Base-by-base conservation (phyloP, 2,797 vertebrate genomes). In the Furcifer pardalis region DNA sequence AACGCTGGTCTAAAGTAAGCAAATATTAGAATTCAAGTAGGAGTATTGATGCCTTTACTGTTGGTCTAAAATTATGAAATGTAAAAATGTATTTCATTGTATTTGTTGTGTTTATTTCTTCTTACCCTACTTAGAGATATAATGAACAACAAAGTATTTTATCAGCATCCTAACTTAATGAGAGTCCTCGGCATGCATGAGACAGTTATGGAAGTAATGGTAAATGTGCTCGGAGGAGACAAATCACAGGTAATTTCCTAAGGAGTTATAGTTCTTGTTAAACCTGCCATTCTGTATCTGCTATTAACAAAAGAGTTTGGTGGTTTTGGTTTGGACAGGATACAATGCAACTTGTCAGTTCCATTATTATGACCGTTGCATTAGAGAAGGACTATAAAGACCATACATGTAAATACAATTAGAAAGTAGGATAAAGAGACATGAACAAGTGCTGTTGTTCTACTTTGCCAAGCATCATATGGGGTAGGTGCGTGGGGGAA, bases 101-200 rank as follows among this genome's bases (percentile, higher is more conserved):
- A 74, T 25, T 68, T 84, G 27, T 85, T 68, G 13, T n/a, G 49
- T 65, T 56, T 56, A 0, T 25, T 46, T 7, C 78, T 84, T 49
- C 85, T 49, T 86, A n/a, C 81, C 15, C 1, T 6, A 86, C 88
- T 69, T 92, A 99, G 99, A 75, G 98, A 99, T 93, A 99, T 99
- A 94, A 99, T 99, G 98, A 99, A 99, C 96, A 99, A 99, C 93
- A 99, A 99, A 89, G 98, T 99, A 17, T 99, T 99, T 95, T 99
- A 99, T 96, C 98, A 99, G 91, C 99, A 99, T 89, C 99, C 99
- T 60, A 99, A 99, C 92, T 96, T 99, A 77, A 99, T 99, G 99
- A 96, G 99, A 87, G 98, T 99, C 86, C 96, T 99, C 60, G 98
- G 99, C 82, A 99, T 99, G 99, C 99, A 99, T 13, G 99, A 99